These are phyloP conservation scores for Tenthredo mesomela DNA, from an alignment of 2,888 invertebrate species.

Conservation along the genomic window DNA sequence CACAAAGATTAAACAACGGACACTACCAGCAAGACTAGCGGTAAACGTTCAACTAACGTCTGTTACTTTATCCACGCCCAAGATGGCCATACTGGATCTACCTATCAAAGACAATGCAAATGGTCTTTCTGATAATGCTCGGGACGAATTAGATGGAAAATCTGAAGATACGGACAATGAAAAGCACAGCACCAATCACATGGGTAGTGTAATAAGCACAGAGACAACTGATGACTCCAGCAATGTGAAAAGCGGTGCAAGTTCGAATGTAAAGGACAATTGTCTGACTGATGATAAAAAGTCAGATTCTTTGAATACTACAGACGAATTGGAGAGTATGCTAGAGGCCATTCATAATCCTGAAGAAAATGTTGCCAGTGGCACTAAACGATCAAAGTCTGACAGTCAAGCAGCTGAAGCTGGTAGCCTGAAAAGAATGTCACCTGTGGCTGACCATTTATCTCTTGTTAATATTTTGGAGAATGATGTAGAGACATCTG, in stretches of 20 bases:
- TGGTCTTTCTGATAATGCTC: neutral
- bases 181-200: conserved; percentile 20
- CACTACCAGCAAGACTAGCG: conserved; percentile 62
- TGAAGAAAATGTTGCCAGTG: conserved; percentile 69
- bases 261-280: conserved; percentile 24
- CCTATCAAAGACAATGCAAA: conserved; percentile 55
- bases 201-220: neutral
- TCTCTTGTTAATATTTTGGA: conserved; percentile 75
- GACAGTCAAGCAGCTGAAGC: conserved; percentile 64
- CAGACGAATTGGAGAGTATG: conserved; percentile 77
- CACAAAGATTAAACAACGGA: neutral
- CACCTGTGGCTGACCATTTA: conserved; percentile 74
- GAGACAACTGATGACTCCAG: conserved; percentile 34
- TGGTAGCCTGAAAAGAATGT: conserved; percentile 71
- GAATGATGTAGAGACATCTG: conserved; percentile 69
- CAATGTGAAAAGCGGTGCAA: conserved; percentile 54
- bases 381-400: conserved; percentile 64
- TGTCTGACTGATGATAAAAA: conserved; percentile 69
- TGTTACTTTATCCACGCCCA: conserved; percentile 67
- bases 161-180: neutral
- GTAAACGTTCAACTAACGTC: conserved; percentile 68
- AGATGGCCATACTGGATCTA: conserved; percentile 69
- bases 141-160: neutral
- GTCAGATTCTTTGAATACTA: conserved; percentile 73
- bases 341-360: conserved; percentile 76